Base-by-base conservation (phyloP, 2,797 vertebrate genomes). In the Apogon hyalosoma region DNA sequence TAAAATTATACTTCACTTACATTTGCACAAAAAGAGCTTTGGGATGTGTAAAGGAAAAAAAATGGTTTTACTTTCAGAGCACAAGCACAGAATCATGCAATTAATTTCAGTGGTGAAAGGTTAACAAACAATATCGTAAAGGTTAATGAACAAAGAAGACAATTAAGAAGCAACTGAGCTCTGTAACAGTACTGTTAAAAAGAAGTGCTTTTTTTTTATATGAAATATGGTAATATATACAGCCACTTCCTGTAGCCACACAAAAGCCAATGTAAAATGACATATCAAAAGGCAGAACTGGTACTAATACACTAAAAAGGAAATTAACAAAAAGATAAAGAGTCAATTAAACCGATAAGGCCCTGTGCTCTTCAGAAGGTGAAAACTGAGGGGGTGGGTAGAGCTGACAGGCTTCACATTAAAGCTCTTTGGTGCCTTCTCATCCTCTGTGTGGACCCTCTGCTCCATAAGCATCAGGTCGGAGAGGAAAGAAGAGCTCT, bases 301-400 rank as follows among this genome's bases (percentile, higher is more conserved):
- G 64, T 63, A 69, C 67, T 53, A 24, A 31, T 67, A 64, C 73
- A 69, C 73, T 64, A 70, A 80, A 69, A 61, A 73, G 68, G 65
- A 87, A 87, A 91, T 89, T 88, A 90, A 89, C 78, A 79, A 85
- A 75, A 92, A 87, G 88, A 91, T 92, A 95, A 95, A 95, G 94
- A 94, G 95, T 95, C 95, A 96, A 96, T 96, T 96, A 96, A 95
- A 95, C 83, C 86, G 91, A 97, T 96, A 93, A 96, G 87, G 80
- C 84, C 82, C 62, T n/a, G 63, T 0, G 51, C 91, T 82, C 91
- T 81, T 82, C 73, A 75, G 14, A 0, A 86, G 82, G 87, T 95
- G 95, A 95, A 94, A 95, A 93, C 61, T 59, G 15, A 87, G 87
- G 87, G 92, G 93, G 33, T 36, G 33, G 96, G 90, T 24, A 0